A percentile compares a stretch with the other conserved stretches of the same genome.
Evolutionary conservation across 2,888 invertebrate genomes (phyloP).

Genomic region (Drosophila algonquin): DNA sequence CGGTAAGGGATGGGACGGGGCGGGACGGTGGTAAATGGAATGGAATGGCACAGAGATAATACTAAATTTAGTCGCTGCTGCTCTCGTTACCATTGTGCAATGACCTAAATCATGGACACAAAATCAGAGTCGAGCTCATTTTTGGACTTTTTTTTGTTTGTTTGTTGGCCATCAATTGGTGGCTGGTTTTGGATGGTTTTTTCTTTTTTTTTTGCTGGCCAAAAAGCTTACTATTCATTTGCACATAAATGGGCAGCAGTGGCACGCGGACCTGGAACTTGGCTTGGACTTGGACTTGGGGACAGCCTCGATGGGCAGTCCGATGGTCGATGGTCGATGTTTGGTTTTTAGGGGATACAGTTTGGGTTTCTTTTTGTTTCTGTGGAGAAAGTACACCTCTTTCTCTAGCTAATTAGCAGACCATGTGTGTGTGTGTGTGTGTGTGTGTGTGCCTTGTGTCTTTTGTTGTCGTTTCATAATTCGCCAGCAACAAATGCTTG

Average conservation of each 20-base stretch:
- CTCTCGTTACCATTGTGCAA: conserved; percentile 78
- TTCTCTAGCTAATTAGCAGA: conserved; percentile 38
- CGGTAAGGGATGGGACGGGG: no score
- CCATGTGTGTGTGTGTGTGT: conserved; percentile 39
- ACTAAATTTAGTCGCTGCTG: conserved; percentile 71
- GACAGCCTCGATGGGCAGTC: conserved; percentile 10
- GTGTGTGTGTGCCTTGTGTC: conserved; percentile 8
- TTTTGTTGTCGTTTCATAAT: conserved; percentile 61
- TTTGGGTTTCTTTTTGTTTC: conserved; percentile 24
- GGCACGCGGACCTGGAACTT: conserved; percentile 14
- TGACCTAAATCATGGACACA: conserved; percentile 71
- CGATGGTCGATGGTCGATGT: conserved; percentile 13
- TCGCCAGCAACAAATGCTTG: conserved; percentile 42
- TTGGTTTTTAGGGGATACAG: conserved; percentile 18
- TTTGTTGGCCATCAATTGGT: conserved; percentile 24
- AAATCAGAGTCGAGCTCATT: conserved; percentile 56
- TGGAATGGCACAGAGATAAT: conserved; percentile 34
- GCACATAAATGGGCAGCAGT: conserved; percentile 63
- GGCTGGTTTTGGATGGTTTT: conserved; percentile 23
- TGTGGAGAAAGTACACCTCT: conserved; percentile 60
- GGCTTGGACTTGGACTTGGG: conserved; percentile 4
- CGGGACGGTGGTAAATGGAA: not conserved
- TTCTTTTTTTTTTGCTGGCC: conserved; percentile 40
- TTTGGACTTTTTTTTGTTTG: not conserved
- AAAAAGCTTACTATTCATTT: conserved; percentile 58